phyloP scores from a whole-genome alignment of 2,113 vertebrate genomes.

The Sylvietta virens region DNA sequence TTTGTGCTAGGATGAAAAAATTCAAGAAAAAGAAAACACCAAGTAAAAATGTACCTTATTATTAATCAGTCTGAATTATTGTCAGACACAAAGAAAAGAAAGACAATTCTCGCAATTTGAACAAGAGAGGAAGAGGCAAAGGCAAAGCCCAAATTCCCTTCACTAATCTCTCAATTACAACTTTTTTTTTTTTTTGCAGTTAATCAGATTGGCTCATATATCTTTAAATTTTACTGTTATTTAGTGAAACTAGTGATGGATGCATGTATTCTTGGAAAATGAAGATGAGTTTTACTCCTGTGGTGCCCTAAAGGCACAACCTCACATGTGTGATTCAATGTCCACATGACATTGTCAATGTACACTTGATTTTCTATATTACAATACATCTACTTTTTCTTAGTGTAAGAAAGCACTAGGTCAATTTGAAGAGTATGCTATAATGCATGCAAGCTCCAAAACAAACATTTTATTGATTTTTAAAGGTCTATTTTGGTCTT shows the following conservation, averaged over 20 bases:
- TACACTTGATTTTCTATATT: not conserved
- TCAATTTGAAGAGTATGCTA: not conserved
- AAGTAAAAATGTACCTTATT: not conserved
- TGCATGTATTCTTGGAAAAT: accelerated
- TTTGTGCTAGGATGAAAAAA: not conserved
- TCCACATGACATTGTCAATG: not conserved
- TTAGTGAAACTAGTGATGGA: not conserved
- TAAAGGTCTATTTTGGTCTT: not conserved
- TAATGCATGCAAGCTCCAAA: not conserved
- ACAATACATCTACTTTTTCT: not conserved
- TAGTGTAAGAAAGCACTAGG: not conserved
- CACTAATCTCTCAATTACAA: not conserved
- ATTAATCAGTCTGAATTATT: not conserved
- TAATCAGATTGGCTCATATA: not conserved
- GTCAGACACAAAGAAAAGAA: not conserved
- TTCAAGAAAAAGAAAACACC: not conserved
- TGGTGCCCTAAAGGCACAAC: not conserved
- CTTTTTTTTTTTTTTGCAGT: not conserved
- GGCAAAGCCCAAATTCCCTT: not conserved
- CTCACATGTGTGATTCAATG: not conserved
- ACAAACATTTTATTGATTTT: not conserved
- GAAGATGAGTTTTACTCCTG: not conserved
- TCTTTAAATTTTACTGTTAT: not conserved
- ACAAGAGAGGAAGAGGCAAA: not conserved
- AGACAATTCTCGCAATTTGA: not conserved